Evolutionary conservation across 2,113 vertebrate species (phyloP).

Genomic region (Muntiacus reevesi): DNA sequence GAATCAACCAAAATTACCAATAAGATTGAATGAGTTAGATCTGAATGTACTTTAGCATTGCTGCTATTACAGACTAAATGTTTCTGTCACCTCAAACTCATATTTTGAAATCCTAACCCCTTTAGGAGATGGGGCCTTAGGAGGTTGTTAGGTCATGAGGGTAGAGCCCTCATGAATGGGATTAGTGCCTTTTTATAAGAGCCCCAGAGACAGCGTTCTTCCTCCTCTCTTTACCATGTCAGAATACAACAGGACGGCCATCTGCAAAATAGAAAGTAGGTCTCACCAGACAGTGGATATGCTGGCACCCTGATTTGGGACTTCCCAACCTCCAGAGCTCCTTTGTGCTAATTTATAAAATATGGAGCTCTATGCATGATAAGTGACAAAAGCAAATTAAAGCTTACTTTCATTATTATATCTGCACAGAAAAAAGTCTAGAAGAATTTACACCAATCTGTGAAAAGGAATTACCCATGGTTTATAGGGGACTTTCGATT

Average conservation of each 20-base stretch:
- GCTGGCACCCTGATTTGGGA: neutral
- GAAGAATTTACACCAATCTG: neutral
- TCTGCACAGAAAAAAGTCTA: neutral
- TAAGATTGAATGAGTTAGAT: neutral
- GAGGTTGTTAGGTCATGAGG: neutral
- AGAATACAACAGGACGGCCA: neutral
- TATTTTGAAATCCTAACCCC: neutral
- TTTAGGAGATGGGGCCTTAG: neutral
- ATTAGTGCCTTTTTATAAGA: neutral
- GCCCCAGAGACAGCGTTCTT: neutral
- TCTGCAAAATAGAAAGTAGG: neutral
- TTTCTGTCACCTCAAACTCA: neutral
- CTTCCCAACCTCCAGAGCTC: neutral
- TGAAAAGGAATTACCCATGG: neutral
- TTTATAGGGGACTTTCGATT: neutral
- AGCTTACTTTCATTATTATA: neutral
- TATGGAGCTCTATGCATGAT: neutral
- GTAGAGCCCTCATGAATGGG: neutral
- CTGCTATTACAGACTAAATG: neutral
- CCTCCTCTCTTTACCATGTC: neutral
- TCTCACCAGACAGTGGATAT: neutral
- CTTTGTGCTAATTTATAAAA: neutral
- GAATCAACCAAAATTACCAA: neutral
- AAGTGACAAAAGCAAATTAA: neutral
- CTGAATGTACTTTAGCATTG: neutral